A percentile compares a stretch with the other conserved stretches of the same genome.
These are phyloP conservation scores for Meliscaeva auricollis DNA, from an alignment of 2,888 invertebrate genomes.

Conservation along the genomic window DNA sequence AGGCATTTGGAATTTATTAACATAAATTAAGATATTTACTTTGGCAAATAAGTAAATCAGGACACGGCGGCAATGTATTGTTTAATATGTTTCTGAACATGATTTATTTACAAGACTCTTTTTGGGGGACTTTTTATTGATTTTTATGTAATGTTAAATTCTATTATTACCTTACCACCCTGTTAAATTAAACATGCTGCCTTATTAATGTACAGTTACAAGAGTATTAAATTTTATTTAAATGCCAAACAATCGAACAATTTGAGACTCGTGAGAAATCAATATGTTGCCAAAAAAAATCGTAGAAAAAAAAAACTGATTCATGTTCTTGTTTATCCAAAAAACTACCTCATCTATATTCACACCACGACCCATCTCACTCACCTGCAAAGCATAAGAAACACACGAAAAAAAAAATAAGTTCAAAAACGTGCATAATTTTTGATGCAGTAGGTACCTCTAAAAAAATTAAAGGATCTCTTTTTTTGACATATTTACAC, in stretches of 20 bases:
- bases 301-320: slow-evolving; percentile 10
- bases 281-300: not conserved
- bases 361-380: slow-evolving; percentile 10
- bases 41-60: too few species aligned
- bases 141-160: too few species aligned
- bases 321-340: not conserved
- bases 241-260: slow-evolving; percentile 8
- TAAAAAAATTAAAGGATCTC: slow-evolving; percentile 47
- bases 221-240: not conserved
- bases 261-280: slow-evolving; percentile 10
- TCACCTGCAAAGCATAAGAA: not conserved
- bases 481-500: not conserved
- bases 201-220: not conserved
- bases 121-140: too few species aligned
- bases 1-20: not conserved
- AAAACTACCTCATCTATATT: slow-evolving; percentile 24
- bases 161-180: too few species aligned
- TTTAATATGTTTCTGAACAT: too few species aligned
- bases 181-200: too few species aligned
- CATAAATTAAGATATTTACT: slow-evolving; percentile 3
- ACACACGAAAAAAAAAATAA: slow-evolving; percentile 8
- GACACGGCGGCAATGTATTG: not conserved
- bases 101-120: too few species aligned
- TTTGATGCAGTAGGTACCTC: slow-evolving; percentile 35
- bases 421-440: slow-evolving; percentile 64